Base-by-base conservation (phyloP, 2,888 invertebrate species). In the Acrocyrtus sp. region DNA sequence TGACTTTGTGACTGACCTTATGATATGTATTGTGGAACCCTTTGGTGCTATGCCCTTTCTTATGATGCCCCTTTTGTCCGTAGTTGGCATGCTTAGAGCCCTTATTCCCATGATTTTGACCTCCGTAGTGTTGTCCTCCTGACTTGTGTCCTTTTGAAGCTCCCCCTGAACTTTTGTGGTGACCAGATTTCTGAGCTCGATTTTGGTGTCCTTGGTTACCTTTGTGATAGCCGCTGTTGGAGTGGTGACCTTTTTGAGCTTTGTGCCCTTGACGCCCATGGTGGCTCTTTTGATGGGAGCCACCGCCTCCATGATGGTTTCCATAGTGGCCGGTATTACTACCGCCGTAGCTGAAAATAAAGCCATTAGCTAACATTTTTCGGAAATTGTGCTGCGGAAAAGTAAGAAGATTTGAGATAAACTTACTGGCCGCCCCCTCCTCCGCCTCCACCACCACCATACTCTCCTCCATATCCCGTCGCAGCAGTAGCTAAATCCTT, bases 21-120 rank as follows among this genome's bases (percentile, higher is more conserved):
- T 81, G 81, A 34, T 81, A 81, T 8, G 69, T 67, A 29, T 81
- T 81, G 43, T 75, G 76, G 51, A 78, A 81, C 56, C 81, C 81
- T 60, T 79, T 80, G 22, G 79, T 80, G 3, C 77, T 73, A 47
- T 80, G 79, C 19, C 81, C 81, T 19, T 77, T 76, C 21, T 66
- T 68, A 43, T 80, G 78, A 34, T 70, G 68, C 3, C 79, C 79
- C 21, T 80, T 76, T 22, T 81, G 69, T 12, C 81, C 81, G 62
- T 78, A 75, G 57, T 65, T 74, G 6, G 78, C 73, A 43, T 68
- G 72, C 39, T 80, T 79, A 1, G 77, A 51, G 0, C 73, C 75
- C 22, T 72, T 73, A 24, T 63, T 72, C 15, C 81, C 81, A 56
- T 81, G 77, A 29, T 75, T 67, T 29, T 60, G 51, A 24, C 74